Base-by-base conservation (phyloP, 1,140 invertebrate species). In the Druon quercuslanigerum region DNA sequence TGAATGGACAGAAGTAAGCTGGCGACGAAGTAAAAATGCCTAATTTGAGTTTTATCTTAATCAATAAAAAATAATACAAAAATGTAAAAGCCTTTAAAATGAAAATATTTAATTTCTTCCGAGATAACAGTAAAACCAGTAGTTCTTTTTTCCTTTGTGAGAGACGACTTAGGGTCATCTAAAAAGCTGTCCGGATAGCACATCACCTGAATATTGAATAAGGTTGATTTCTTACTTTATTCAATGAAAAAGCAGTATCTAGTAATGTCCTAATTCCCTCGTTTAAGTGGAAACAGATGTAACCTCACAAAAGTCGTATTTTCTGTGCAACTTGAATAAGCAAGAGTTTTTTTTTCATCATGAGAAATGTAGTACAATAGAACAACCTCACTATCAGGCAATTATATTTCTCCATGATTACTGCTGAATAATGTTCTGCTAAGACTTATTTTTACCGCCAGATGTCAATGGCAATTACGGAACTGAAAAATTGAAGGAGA, bases 181-280 rank as follows among this genome's bases (percentile, higher is more conserved):
- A 66, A 66, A 66, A 66, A 66, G 12, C 40, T n/a, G 60, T 66
- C 25, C 33, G 16, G 60, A 40, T 66, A 66, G 33, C 57, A 33
- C 33, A 16, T 40, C 57, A 66, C 33, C 12, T 40, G 25, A 40
- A 40, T 20, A 66, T 46, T 46, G 40, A 46, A 46, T 13, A 5
- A n/a, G 2, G 52, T 66, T 0, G 25, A 46, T 40, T 66, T 33
- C 13, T 40, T 66, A 46, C 40, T 40, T n/a, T 66, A 66, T 66
- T 66, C 60, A 46, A 66, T n/a, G 60, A 66, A 66, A 66, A 66
- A 66, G 60, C 40, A n/a, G 60, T 66, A 66, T 46, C 25, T 8
- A 66, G 60, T 66, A 66, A 66, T 66, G 60, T 40, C 25, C 25
- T 66, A 66, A 66, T 66, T 66, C 60, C 60, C 25, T 40, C 33